These are phyloP conservation scores for Rhodinocichla rosea DNA, from an alignment of 2,113 vertebrate species.

Conservation along the genomic window DNA sequence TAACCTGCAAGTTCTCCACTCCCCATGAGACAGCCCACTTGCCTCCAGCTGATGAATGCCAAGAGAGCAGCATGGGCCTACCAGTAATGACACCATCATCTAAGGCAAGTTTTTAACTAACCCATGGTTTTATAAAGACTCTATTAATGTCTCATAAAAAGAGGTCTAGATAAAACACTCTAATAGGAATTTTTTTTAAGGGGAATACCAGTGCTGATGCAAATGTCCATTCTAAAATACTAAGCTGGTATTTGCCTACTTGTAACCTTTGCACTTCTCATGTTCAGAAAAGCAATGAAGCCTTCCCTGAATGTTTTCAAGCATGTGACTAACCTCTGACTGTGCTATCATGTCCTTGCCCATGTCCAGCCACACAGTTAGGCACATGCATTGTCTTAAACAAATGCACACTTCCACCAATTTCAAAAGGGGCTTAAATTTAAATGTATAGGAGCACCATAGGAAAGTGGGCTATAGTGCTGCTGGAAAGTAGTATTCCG, in stretches of 20 bases:
- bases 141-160: background rate
- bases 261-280: background rate
- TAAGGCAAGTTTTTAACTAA: slow-evolving; percentile 27
- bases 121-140: background rate
- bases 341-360: background rate
- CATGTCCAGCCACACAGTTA: background rate
- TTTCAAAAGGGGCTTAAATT: background rate
- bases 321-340: background rate
- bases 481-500: background rate
- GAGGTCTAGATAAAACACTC: background rate
- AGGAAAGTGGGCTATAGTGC: background rate
- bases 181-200: background rate
- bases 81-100: background rate
- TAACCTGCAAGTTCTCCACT: slow-evolving; percentile 30
- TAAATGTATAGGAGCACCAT: background rate
- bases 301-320: background rate
- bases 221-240: background rate
- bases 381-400: background rate
- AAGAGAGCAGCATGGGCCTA: background rate
- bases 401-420: background rate
- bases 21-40: background rate
- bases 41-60: slow-evolving; percentile 40
- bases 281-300: background rate
- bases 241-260: background rate
- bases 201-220: background rate